phyloP scores from a whole-genome alignment of 2,797 vertebrate genomes.

The Phaenicophaeus curvirostris region DNA sequence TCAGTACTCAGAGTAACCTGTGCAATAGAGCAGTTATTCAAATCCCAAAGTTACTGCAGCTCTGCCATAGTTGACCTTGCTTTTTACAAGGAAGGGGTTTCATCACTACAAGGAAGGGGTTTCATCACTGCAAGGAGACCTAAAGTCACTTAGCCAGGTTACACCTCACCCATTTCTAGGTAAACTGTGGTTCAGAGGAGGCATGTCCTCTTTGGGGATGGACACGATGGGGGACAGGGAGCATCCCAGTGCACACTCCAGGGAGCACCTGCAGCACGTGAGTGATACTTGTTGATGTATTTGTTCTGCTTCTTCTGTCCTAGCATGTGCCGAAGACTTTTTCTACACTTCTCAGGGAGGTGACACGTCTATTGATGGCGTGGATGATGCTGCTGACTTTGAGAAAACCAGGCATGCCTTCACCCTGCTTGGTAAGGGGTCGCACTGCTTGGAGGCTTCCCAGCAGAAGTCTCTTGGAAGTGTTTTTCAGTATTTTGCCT shows the following conservation, averaged over 20 bases:
- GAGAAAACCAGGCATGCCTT: constrained; percentile 89
- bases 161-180: not conserved
- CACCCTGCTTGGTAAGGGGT: constrained; percentile 85
- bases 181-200: not conserved
- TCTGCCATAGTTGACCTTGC: not conserved
- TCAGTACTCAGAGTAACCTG: not conserved
- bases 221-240: not conserved
- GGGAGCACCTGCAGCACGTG: too few relatives aligned
- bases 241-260: accelerated
- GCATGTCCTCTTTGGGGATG: accelerated
- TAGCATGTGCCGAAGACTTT: constrained; percentile 90
- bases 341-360: constrained; percentile 88
- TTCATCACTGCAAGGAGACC: not conserved
- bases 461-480: not conserved
- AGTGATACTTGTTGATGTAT: not conserved
- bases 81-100: not conserved
- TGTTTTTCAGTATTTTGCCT: not conserved
- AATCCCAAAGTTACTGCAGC: not conserved
- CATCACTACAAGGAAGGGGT: not conserved
- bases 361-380: constrained; percentile 84
- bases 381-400: constrained; percentile 89
- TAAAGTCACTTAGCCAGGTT: accelerated
- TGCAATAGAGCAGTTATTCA: accelerated
- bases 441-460: not conserved
- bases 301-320: not conserved